Evolutionary conservation across 1,140 invertebrate species (phyloP), one percentile per base, ranked within the genome.

Genomic region (Cydia splendana): DNA sequence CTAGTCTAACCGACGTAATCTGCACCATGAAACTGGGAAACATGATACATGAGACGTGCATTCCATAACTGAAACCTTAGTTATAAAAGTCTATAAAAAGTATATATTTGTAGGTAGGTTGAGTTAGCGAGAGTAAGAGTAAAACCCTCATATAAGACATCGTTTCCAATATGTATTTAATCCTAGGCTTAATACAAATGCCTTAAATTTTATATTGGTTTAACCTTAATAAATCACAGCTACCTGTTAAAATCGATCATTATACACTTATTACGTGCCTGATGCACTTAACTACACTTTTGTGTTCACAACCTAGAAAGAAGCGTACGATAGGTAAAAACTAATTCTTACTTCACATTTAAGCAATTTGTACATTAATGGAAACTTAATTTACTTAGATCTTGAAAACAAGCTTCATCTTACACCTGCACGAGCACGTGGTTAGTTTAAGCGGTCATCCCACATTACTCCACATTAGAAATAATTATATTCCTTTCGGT

Each of bases 1-100:
- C 65, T 69, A 10, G 30, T 38, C 12, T 69, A 69, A 69, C 65
- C 65, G 28, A 69, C 30, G 30, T n/a, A 34, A 69, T 69, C 65
- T 28, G 24, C 9, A 65, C 12, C 53, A 57, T 5, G 15, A 3
- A 57, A 57, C 53, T 57, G n/a, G 53, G 48, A 51, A 13, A 51
- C 48, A 51, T 51, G 48, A 57, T 57, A 57, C 53, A 34, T 42
- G 38, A 10, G 38, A 42, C 38, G 53, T 57, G 53, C n/a, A 18
- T 57, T n/a, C 53, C n/a, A 18, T 57, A 18, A 57, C 53, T 57
- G n/a, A 57, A 57, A 9, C 53, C 53, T 18, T 57, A 57, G 53
- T 15, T 51, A 51, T 13, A n/a, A 15, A 48, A 34, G 4, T 51
- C 13, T 51, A 51, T 51, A 2, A 51, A 51, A 51, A 15, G 15